These are phyloP conservation scores for Lasioglossum lativentre DNA, from an alignment of 2,888 invertebrate genomes.

Conservation along the genomic window DNA sequence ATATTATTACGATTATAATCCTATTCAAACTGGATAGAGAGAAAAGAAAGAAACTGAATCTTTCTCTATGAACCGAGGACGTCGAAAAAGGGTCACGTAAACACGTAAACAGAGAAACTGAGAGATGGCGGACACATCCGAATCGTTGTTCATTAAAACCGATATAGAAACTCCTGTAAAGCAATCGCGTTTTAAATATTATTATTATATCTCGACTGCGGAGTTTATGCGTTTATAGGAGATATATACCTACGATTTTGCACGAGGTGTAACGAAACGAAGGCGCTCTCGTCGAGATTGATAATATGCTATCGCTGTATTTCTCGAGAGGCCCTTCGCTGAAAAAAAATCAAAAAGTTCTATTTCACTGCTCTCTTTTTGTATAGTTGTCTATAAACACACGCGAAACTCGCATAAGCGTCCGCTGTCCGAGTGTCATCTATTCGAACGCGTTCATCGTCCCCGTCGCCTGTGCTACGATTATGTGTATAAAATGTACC, in stretches of 20 bases:
- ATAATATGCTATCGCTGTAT: neutral
- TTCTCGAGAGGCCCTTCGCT: neutral
- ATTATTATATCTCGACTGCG: conserved; percentile 1
- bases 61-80: neutral
- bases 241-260: neutral
- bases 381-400: conserved; percentile 15
- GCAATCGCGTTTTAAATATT: conserved; percentile 40
- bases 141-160: conserved; percentile 1
- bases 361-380: conserved; percentile 4
- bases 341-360: neutral
- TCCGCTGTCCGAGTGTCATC: conserved; percentile 5
- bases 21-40: neutral
- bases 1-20: neutral
- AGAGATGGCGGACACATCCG: neutral
- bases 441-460: conserved; percentile 39
- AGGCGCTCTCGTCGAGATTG: too few relatives aligned
- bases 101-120: neutral
- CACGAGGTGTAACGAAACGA: neutral
- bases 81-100: neutral
- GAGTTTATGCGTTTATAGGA: conserved; percentile 8
- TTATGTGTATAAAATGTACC: conserved; percentile 75
- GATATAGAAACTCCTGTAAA: conserved; percentile 39
- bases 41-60: neutral
- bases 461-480: conserved; percentile 63
- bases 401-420: neutral